A percentile compares a stretch with the other conserved stretches of the same genome.
phyloP scores from a whole-genome alignment of 2,888 invertebrate genomes.

The Rotaria macrura region DNA sequence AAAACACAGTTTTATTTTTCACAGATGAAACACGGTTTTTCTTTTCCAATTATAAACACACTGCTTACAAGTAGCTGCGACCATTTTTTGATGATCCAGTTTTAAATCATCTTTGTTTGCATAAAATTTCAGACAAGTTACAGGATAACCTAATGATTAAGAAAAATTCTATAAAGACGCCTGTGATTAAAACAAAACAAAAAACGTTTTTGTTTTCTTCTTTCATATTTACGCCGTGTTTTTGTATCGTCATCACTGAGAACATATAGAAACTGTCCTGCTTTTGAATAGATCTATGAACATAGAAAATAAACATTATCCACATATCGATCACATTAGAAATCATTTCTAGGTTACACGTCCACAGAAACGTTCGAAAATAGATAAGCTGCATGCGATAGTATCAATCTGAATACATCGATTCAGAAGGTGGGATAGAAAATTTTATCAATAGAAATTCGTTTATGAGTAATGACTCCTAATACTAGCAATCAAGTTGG shows the following conservation, averaged over 20 bases:
- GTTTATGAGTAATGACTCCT: too few species aligned
- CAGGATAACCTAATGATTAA: constrained; percentile 22
- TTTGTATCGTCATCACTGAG: neutral
- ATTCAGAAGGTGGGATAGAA: too few species aligned
- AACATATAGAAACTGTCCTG: neutral
- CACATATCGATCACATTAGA: too few species aligned
- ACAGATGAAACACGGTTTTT: too few species aligned
- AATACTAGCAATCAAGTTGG: too few species aligned
- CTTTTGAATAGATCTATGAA: neutral
- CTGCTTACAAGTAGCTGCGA: constrained; percentile 29
- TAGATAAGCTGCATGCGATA: too few species aligned
- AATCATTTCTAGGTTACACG: too few species aligned
- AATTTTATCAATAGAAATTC: too few species aligned
- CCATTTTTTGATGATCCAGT: constrained; percentile 27
- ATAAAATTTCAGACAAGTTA: constrained; percentile 26
- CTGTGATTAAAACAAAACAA: neutral
- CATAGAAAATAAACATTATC: too few species aligned
- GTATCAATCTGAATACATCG: too few species aligned
- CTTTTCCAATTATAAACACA: neutral
- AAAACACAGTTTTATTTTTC: too few species aligned
- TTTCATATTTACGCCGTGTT: constrained; percentile 19
- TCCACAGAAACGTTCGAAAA: too few species aligned
- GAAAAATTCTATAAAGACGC: constrained; percentile 21
- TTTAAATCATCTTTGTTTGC: constrained; percentile 24
- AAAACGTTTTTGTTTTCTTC: neutral